Base-by-base conservation (phyloP, 2,888 invertebrate genomes). In the Micropterix aruncella region DNA sequence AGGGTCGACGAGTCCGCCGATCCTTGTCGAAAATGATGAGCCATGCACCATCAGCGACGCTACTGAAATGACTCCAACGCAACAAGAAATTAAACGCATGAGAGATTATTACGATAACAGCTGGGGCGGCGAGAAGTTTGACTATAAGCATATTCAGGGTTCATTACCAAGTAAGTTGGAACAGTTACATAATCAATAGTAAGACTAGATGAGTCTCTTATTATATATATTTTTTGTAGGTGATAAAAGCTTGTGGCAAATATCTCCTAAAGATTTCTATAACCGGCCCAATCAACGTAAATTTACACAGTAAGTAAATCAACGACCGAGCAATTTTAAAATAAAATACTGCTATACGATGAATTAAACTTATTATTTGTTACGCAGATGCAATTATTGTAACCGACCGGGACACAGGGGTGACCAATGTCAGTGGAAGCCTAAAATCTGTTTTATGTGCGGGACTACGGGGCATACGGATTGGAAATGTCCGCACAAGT, bases 361-460 rank as follows among this genome's bases (percentile, higher is more conserved):
- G 5, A 27, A 27, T 7, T 7, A 27, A 7, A 7, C 7, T 27
- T 27, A 7, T 27, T 27, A 7, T 12, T 45, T 27, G 2, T 57
- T 56, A 52, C 57, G 43, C 50, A 75, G 79, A 42, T 85, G 85
- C 56, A 67, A 64, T 50, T 74, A 73, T 53, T 85, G 85, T 57
- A 74, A 73, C 48, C 75, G 76, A 38, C 55, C 65, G 2, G 84
- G 83, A 0, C 85, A 85, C 56, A 64, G 67, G 14, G 71, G 73
- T 18, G 65, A 73, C 41, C 64, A 65, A 44, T 86, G 85, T 55
- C 61, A 70, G 2, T 62, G 65, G 36, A 71, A 70, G 51, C 71
- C 74, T 2, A 65, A 64, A 2, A 71, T 70, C 16, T 86, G 85
- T 57, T 69, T 66, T 54, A 77, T 83, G 68, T 86, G 85, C 53